Evolutionary conservation across 2,888 invertebrate species (phyloP), one percentile per base, ranked within the genome.

Genomic region (Lepidocyrtoides sp.): DNA sequence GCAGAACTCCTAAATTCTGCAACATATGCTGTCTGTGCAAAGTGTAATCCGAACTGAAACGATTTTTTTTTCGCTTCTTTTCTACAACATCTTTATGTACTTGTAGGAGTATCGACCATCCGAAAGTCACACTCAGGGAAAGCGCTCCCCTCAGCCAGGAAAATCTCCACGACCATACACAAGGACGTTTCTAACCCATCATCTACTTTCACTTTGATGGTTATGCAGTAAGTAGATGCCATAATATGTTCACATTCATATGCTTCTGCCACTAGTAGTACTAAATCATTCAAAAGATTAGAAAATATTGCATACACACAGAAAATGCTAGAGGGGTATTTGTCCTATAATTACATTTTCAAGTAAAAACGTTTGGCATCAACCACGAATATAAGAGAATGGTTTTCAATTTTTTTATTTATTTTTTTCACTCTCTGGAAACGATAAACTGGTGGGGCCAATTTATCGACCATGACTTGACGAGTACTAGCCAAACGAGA

Each of bases 401-500:
- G 26, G 14, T 75, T 48, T 44, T 5, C 75, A 41, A 20, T 44
- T 41, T 72, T 26, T 26, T 41, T 32, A 8, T 23, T 44, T 7
- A 12, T 26, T 26, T 75, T 63, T 63, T 29, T 29, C 17, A n/a
- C n/a, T n/a, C n/a, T n/a, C 69, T 48, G 41, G 41, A 17, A 41
- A 48, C 3, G 20, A 48, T 63, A 82, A 69, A 51, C 60, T 93
- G 94, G 91, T 94, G 98, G 98, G 98, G 98, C 0, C 98, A 98
- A 95, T 97, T 98, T 94, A 95, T 98, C 89, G 98, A 98, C 95
- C 98, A 98, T 94, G 98, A 98, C 95, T 95, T 98, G 93, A 98
- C 97, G 85, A 95, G 95, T 20, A 93, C 92, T 4, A 92, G 92
- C 54, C 93, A 93, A 89, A 93, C 93, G 1, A 88, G 93, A 72